These are phyloP conservation scores for Onthophagus taurus DNA, from an alignment of 1,140 invertebrate genomes.

Conservation along the genomic window DNA sequence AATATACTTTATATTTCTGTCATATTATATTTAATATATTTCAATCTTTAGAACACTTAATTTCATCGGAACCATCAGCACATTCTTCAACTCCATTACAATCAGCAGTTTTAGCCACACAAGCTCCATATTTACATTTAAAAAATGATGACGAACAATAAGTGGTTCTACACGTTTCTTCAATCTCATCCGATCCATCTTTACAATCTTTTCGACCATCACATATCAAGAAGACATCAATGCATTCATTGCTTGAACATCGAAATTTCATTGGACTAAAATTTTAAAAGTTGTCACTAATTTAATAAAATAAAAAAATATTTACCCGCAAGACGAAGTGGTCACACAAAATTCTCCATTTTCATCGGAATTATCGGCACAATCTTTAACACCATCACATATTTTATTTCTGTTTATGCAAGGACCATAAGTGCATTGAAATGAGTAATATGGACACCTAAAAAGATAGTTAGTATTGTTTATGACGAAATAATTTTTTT, in stretches of 20 bases:
- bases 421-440: conserved; percentile 10
- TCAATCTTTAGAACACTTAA: too few species aligned
- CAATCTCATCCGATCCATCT: conserved; percentile 66
- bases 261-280: too few species aligned
- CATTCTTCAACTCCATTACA: conserved; percentile 10
- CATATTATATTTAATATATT: too few species aligned
- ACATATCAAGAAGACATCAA: conserved; percentile 53
- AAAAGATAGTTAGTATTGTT: not conserved
- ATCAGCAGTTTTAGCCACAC: conserved; percentile 1
- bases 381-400: conserved; percentile 12
- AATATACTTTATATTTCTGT: too few species aligned
- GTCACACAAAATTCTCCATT: not conserved
- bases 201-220: conserved; percentile 62
- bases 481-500: not conserved
- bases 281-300: too few species aligned
- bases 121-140: conserved; percentile 12
- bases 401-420: conserved; percentile 6
- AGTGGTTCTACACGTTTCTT: conserved; percentile 42
- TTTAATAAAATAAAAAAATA: too few species aligned
- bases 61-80: conserved; percentile 16
- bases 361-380: conserved; percentile 12
- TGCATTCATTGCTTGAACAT: conserved; percentile 62
- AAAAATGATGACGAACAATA: conserved; percentile 1
- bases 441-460: conserved; percentile 1
- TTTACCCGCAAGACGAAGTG: too few species aligned